A percentile compares a stretch with the other conserved stretches of the same genome.
These are phyloP conservation scores for Apodemus sylvaticus DNA, from an alignment of 2,113 vertebrate species.

Conservation along the genomic window DNA sequence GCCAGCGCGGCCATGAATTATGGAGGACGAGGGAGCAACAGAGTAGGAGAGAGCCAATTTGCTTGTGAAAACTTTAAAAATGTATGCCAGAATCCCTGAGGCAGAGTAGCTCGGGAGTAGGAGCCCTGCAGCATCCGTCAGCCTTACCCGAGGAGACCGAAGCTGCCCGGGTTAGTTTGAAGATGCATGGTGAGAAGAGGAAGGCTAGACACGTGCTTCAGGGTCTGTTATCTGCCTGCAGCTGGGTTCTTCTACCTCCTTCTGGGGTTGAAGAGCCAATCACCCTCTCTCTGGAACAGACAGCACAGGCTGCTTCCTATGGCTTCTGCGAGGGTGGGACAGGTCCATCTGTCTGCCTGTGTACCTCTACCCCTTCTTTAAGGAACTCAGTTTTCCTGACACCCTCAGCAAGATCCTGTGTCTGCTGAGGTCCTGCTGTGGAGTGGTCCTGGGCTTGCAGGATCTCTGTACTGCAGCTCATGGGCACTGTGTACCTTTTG, in stretches of 20 bases:
- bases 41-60: conserved; percentile 47
- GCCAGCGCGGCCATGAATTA: conserved; percentile 38
- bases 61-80: conserved; percentile 57
- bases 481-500: accelerated
- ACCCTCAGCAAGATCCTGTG: neutral
- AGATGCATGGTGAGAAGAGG: neutral
- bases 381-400: neutral
- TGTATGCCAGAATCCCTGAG: neutral
- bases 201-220: accelerated
- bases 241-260: neutral
- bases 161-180: neutral
- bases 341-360: neutral
- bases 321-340: neutral
- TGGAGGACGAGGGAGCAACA: neutral
- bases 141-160: accelerated
- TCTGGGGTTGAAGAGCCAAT: accelerated
- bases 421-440: accelerated
- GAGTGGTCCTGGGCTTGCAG: neutral
- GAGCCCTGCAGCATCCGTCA: neutral
- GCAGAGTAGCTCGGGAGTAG: neutral
- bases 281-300: neutral
- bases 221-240: accelerated
- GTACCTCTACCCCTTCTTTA: accelerated
- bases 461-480: accelerated
- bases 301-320: accelerated